Percentiles rank a stretch among this genome's conserved stretches.
These are phyloP conservation scores for Dastarcus helophoroides DNA, from an alignment of 2,888 invertebrate genomes.

Conservation along the genomic window DNA sequence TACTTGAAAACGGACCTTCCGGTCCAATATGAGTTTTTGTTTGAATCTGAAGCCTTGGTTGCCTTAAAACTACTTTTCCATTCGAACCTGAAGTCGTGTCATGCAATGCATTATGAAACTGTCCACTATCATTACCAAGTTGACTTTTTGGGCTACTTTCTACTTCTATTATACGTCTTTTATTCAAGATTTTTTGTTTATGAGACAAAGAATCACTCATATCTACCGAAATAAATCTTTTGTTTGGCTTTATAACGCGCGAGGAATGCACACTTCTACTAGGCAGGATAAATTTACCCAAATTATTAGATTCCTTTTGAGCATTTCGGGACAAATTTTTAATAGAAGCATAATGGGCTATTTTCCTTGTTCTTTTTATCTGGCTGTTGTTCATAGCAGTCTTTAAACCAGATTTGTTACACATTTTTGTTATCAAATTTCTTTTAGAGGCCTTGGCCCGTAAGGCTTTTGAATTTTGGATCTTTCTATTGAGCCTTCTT, in stretches of 20 bases:
- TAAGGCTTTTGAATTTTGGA: constrained; percentile 21
- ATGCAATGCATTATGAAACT: constrained; percentile 28
- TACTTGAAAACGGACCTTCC: constrained; percentile 58
- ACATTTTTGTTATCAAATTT: constrained; percentile 25
- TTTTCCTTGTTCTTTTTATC: constrained; percentile 16
- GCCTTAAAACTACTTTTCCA: constrained; percentile 50
- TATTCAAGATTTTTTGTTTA: constrained; percentile 29
- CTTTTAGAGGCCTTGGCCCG: constrained; percentile 24
- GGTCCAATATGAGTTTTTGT: constrained; percentile 38
- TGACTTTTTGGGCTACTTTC: constrained; percentile 12
- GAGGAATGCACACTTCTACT: constrained; percentile 75
- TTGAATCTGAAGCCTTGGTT: constrained; percentile 54
- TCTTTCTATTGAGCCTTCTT: constrained; percentile 25
- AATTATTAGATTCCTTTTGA: constrained; percentile 23
- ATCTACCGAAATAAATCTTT: constrained; percentile 61
- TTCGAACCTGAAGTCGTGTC: constrained; percentile 31
- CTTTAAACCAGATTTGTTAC: constrained; percentile 21
- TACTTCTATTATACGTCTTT: constrained; percentile 17
- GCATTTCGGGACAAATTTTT: constrained; percentile 15
- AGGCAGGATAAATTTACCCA: constrained; percentile 63
- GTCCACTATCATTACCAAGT: constrained; percentile 15
- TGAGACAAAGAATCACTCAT: constrained; percentile 30
- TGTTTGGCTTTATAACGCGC: constrained; percentile 79
- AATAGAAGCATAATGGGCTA: constrained; percentile 13
- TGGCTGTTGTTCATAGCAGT: constrained; percentile 18